Conservation (phyloP, 2,888 invertebrate species). For the Opisthograptis luteolata region DNA sequence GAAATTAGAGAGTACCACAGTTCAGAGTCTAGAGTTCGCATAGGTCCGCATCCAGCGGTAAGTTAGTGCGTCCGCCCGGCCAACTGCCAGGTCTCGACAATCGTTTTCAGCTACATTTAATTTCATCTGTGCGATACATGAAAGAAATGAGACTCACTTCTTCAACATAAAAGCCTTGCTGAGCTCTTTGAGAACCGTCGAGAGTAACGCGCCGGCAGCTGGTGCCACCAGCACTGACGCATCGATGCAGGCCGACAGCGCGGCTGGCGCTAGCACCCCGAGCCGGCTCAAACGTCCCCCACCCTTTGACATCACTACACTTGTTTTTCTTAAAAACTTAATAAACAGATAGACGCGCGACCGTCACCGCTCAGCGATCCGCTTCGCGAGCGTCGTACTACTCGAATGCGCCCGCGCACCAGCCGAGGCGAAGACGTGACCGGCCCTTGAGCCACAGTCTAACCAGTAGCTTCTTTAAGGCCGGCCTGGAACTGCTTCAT, state of each 20-base stretch:
- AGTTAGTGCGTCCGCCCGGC: no score
- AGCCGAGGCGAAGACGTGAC: conserved; percentile 20
- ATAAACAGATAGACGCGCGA: conserved; percentile 53
- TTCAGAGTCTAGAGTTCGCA: no score
- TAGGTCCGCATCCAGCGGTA: no score
- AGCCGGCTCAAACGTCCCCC: conserved; percentile 65
- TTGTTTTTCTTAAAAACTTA: neutral
- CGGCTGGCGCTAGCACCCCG: conserved; percentile 76
- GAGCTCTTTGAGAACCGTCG: conserved; percentile 76
- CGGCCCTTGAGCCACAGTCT: conserved; percentile 24
- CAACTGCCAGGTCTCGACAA: no score
- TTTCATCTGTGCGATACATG: no score
- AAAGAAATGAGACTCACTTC: conserved; percentile 60
- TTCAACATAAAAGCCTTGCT: conserved; percentile 81
- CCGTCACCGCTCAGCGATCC: conserved; percentile 75
- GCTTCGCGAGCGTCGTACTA: conserved; percentile 71
- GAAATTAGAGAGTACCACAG: no score
- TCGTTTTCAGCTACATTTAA: no score
- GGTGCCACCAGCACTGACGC: conserved; percentile 78
- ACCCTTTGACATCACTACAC: conserved; percentile 68
- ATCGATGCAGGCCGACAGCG: conserved; percentile 76
- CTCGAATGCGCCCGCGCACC: conserved; percentile 58
- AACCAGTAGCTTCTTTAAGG: neutral
- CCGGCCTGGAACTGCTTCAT: neutral
- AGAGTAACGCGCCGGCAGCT: conserved; percentile 76